Base-by-base conservation (phyloP, 1,140 invertebrate species). In the Drosophila nigromelanica region DNA sequence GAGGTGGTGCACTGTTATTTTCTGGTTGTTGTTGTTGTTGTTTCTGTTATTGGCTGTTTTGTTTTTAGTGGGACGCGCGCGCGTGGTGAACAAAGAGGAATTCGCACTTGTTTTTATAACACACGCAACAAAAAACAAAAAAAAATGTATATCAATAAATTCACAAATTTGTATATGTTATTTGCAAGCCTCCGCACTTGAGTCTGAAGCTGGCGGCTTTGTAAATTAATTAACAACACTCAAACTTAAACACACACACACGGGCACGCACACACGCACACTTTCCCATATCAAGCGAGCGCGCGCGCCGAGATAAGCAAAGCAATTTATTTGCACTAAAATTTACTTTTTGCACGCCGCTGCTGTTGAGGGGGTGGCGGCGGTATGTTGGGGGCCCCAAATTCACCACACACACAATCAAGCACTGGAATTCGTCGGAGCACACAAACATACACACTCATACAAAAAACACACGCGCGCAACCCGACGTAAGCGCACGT, bases 251-350 rank as follows among this genome's bases (percentile, higher is more conserved):
- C 73, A 76, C 63, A 66, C 61, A 63, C 63, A 66, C 35, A 51
- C 55, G 54, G 55, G 40, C 43, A 47, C 62, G 35, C 45, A 55
- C 70, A 72, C 59, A 68, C 33, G 45, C 42, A 52, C 24, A 61
- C 55, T 58, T 33, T 8, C 30, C 45, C 70, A 60, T 73, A 78
- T 83, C 61, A 79, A 67, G 58, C 68, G 62, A 78, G 66, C 73
- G 73, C 78, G 73, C 73, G 78, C 82, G 76, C 61, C 80, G 82
- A 89, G 82, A 87, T 87, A 87, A 87, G 82, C 83, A 73, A 78
- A 82, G 75, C 78, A 82, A 89, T 87, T 87, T 87, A 89, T 87
- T 87, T 89, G 82, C 82, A 86, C 71, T 82, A 82, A 87, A 82
- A 78, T 87, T 86, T 86, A 73, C 78, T 76, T 82, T 86, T 86